Evolutionary conservation across 2,888 invertebrate species (phyloP), one percentile per base, ranked within the genome.

Genomic region (Cyclophora punctaria): DNA sequence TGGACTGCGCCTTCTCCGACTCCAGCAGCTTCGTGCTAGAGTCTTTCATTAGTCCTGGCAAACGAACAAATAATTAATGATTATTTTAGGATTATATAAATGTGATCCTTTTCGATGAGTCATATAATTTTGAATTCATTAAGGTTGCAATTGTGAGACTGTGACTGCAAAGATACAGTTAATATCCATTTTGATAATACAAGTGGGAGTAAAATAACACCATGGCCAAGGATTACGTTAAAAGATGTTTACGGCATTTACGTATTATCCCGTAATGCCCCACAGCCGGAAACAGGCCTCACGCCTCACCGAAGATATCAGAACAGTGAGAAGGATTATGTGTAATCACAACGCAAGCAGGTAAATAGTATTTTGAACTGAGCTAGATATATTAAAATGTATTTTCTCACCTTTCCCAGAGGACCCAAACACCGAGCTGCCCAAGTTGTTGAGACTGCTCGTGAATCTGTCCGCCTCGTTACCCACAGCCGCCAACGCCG

Each of bases 21-120:
- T 87, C 85, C 69, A 88, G 64, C 60, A 88, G 68, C 65, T 85
- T 87, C 60, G 79, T 73, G 71, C 80, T 85, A 52, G 88, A 83
- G 69, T 87, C 86, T 69, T 87, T 87, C 78, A 83, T 84, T 68
- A 83, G 79, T 66, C 86, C 87, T 86, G 67, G 41, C 66, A 20
- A 20, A 20, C 7, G 4, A 7, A 63, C 35, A 55, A 50, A 51
- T 49, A 42, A 42, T 34, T 7, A 4, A n/a, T 42, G n/a, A 42
- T 2, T 7, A 42, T 5, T 5, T 7, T 20, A 20, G 20, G 20
- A 20, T 20, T 20, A 20, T 20, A 20, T 20, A 1, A 20, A 20
- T 20, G 1, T 20, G 20, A 20, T 20, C 20, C 20, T 20, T 20
- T 20, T 20, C 20, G 20, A 2, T 20, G 20, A 20, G 20, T 20